Evolutionary conservation across 1,140 invertebrate species (phyloP), one percentile per base, ranked within the genome.

Genomic region (Sitodiplosis mosellana): DNA sequence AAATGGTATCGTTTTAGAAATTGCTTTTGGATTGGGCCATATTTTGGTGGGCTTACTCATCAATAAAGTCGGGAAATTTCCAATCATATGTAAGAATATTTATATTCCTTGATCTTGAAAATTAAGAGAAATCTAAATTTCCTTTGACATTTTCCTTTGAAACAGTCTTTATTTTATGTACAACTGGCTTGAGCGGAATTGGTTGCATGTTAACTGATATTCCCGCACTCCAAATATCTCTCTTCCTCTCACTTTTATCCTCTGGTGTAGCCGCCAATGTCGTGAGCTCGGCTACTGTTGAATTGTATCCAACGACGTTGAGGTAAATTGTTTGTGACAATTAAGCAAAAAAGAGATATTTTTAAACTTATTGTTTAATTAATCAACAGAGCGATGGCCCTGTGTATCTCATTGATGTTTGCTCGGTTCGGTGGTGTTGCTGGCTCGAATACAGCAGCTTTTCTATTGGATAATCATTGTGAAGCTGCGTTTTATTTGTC

Each of bases 251-350:
- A 6, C 20, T 55, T 17, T 42, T 55, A 8, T 48, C 52, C 10
- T 52, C 50, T 48, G 56, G 56, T 2, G 20, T 53, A 14, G 54
- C 53, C 41, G 53, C 54, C 12, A 54, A 46, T 33, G 53, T 62
- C 21, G 43, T 60, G 11, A 60, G 53, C 49, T 51, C 58, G 15
- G 52, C 53, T 21, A 51, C 56, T n/a, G 57, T 60, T 1, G 58
- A 60, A 48, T 38, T 62, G 20, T 59, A 53, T 47, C 60, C 60
- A 37, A 62, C 60, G 19, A 49, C 56, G 46, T 51, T 62, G 27
- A 55, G 55, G 52, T 55, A 36, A 33, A n/a, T n/a, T n/a, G n/a
- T n/a, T n/a, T n/a, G n/a, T n/a, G n/a, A n/a, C n/a, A n/a, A n/a
- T n/a, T n/a, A n/a, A n/a, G n/a, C n/a, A n/a, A n/a, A n/a, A n/a